Percentiles rank a stretch among this genome's conserved stretches.
Evolutionary conservation across 2,797 vertebrate species (phyloP).

Genomic region (Brachymystax lenok): DNA sequence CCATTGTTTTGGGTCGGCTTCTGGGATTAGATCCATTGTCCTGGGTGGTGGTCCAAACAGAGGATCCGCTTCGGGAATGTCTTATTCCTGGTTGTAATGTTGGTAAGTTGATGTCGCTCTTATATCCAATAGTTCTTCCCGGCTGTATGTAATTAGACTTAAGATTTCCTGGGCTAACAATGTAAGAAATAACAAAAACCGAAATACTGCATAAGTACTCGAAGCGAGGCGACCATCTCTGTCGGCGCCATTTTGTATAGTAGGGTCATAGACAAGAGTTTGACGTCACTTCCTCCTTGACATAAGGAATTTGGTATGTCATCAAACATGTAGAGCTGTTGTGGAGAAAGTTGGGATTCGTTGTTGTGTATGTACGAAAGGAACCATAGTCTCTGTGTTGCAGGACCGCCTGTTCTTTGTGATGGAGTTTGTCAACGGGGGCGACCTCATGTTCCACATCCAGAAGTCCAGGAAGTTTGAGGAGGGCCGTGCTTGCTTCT

Average conservation of each 20-base stretch:
- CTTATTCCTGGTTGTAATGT: too few species aligned
- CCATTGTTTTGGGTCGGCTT: too few species aligned
- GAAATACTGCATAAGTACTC: too few species aligned
- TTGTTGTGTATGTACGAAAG: background rate
- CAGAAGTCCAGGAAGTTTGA: slow-evolving; percentile 98
- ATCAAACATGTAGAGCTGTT: background rate
- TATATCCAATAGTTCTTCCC: too few species aligned
- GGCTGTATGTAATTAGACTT: too few species aligned
- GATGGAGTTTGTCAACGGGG: slow-evolving; percentile 99
- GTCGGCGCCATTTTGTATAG: too few species aligned
- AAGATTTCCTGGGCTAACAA: too few species aligned
- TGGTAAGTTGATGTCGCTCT: too few species aligned
- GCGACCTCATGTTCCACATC: slow-evolving; percentile 98
- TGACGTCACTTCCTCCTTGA: slow-evolving; percentile 23
- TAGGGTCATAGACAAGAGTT: slow-evolving; percentile 7
- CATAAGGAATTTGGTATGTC: slow-evolving; percentile 16
- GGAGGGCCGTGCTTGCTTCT: slow-evolving; percentile 90
- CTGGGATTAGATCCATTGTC: too few species aligned
- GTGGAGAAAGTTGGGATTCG: background rate
- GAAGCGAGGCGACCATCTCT: background rate
- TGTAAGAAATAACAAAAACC: too few species aligned
- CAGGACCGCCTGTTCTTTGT: slow-evolving; percentile 94
- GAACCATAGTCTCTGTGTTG: slow-evolving; percentile 1
- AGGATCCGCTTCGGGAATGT: too few species aligned
- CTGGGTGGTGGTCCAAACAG: too few species aligned